Evolutionary conservation across 92 coral and sea anemone species (phyloP), one percentile per base, ranked within the genome.

Genomic region (Plumapathes pennacea): DNA sequence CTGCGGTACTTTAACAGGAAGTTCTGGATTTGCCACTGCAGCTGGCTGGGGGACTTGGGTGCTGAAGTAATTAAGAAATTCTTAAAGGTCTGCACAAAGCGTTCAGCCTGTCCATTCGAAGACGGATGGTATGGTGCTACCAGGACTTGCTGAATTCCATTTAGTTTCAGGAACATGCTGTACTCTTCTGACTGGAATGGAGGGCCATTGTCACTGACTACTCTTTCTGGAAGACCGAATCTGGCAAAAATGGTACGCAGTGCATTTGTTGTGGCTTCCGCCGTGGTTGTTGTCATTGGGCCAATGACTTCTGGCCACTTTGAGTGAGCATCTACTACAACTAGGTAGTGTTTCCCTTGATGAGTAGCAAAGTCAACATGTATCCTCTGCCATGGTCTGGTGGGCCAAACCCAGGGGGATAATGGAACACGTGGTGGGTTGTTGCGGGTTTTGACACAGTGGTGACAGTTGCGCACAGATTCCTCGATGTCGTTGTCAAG

Each of bases 241-340:
- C 80, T 66, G 25, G 72, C 57, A 54, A 72, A 72, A 8, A 64
- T 23, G 62, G 34, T 36, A 32, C 50, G 41, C 23, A 74, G 4
- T 53, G 64, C 75, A 32, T 26, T 25, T 13, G 52, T 29, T 1
- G 84, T 77, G 22, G 66, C 54, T 8, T 56, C 64, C 3, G 86
- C 68, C 60, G 57, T 32, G 10, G 76, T 65, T n/a, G 50, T 18
- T 46, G 20, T 31, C 82, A 75, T 75, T 20, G 83, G 82, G 9
- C 55, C 69, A 6, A 50, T 45, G 32, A 66, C 88, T 24, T 74
- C 66, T 9, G 83, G 77, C 89, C 83, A 82, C 38, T 74, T 67
- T 1, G 81, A 78, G 32, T 79, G 64, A 3, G 64, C 63, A 27
- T 79, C 74, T 3, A 72, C 79, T 36, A 61, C 11, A 34, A 79